phyloP scores from a whole-genome alignment of 2,113 vertebrate species.

The Hemibagrus wyckioides region DNA sequence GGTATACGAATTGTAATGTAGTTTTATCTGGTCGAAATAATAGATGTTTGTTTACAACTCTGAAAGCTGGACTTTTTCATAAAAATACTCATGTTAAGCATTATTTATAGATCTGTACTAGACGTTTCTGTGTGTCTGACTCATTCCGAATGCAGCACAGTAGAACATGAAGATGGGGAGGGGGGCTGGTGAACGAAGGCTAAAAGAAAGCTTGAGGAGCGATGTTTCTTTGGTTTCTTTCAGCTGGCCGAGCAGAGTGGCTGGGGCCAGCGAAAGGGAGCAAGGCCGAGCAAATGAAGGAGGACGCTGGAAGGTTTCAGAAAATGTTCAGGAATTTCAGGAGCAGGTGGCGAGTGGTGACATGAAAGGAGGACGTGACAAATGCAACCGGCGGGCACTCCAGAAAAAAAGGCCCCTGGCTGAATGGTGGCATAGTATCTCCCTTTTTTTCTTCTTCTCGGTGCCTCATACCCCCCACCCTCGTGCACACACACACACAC shows the following conservation, averaged over 20 bases:
- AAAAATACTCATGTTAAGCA: background rate
- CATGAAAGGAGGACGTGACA: constrained; percentile 76
- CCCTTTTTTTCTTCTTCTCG: constrained; percentile 42
- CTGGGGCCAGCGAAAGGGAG: constrained; percentile 53
- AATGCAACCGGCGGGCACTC: constrained; percentile 69
- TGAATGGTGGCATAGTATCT: constrained; percentile 65
- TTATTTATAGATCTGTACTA: constrained; percentile 23
- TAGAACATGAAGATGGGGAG: constrained; percentile 55
- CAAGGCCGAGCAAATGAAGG: constrained; percentile 53
- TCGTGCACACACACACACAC: constrained; percentile 34
- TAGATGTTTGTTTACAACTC: background rate
- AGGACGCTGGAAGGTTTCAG: constrained; percentile 61
- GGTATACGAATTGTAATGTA: background rate
- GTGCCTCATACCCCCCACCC: constrained; percentile 40
- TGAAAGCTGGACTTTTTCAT: background rate
- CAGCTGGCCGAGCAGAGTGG: constrained; percentile 53
- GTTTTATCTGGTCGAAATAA: background rate
- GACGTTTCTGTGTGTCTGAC: constrained; percentile 35
- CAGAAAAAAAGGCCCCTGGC: constrained; percentile 60
- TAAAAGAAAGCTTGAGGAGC: constrained; percentile 52
- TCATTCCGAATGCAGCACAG: constrained; percentile 63
- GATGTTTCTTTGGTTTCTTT: constrained; percentile 60
- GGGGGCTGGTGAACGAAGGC: constrained; percentile 49
- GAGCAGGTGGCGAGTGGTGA: constrained; percentile 79
- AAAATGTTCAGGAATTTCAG: constrained; percentile 77